A percentile compares a stretch with the other conserved stretches of the same genome.
phyloP scores from a whole-genome alignment of 2,888 invertebrate genomes.

The Napeogenes inachia region DNA sequence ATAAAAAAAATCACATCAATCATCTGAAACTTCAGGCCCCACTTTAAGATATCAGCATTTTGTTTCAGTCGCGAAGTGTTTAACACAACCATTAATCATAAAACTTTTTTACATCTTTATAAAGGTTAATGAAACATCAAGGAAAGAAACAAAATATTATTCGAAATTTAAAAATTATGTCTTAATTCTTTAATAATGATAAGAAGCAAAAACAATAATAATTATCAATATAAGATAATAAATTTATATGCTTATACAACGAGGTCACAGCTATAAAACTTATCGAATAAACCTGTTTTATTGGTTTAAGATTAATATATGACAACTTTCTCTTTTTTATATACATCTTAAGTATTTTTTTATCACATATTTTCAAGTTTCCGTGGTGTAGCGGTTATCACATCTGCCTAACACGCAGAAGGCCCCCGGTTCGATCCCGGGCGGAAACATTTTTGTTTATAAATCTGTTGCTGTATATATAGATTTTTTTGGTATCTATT shows the following conservation, averaged over 20 bases:
- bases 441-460: slow-evolving; percentile 81
- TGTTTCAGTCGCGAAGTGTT: slow-evolving; percentile 30
- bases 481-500: background rate
- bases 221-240: no score
- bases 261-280: no score
- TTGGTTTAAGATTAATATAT: no score
- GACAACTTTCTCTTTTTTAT: no score
- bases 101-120: slow-evolving; percentile 15
- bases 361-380: slow-evolving; percentile 63
- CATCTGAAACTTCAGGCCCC: slow-evolving; percentile 18
- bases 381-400: slow-evolving; percentile 94
- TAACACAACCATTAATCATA: slow-evolving; percentile 31
- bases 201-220: no score
- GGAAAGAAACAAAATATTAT: no score
- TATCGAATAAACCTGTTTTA: no score
- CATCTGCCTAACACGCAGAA: slow-evolving; percentile 95
- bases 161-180: no score
- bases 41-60: slow-evolving; percentile 30
- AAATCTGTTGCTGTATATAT: background rate
- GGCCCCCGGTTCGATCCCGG: slow-evolving; percentile 94
- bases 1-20: slow-evolving; percentile 22
- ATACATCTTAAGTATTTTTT: background rate
- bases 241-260: no score
- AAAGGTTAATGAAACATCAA: slow-evolving; percentile 14
- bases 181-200: no score